Evolutionary conservation across 2,888 invertebrate species (phyloP), one percentile per base, ranked within the genome.

Genomic region (Leptarthrus brevirostris): DNA sequence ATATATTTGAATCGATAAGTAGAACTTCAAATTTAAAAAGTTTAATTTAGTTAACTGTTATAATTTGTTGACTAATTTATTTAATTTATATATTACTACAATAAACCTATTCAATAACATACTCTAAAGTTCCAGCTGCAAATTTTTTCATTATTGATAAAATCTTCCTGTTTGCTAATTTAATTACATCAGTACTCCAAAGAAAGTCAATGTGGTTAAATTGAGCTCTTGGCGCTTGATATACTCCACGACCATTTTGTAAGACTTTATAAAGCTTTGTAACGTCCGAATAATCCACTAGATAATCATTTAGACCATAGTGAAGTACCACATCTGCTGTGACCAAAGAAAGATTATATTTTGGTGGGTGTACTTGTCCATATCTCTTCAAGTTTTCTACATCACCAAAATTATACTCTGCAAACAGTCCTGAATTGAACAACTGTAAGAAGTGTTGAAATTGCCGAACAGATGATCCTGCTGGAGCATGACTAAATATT

Each of bases 221-320:
- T 72, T 83, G 81, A 40, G 87, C 83, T 78, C 86, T 85, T 0
- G 88, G 87, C 58, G 91, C 87, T 75, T 87, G 85, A 80, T 88
- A 86, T 75, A 87, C 87, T 69, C 88, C 88, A 4, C 88, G 81
- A 1, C 86, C 86, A 78, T 88, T 89, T 5, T 85, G 84, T 40
- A 92, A 80, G 73, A 85, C 82, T 12, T 82, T 81, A 44, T 87
- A 86, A 61, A 91, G 80, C 14, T 84, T 82, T 47, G 87, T 81
- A 0, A 91, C 89, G 74, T 91, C 90, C 77, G 82, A 81, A 3
- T 87, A 86, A 66, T 87, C 84, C 0, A 91, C 88, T 20, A 93
- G 81, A 88, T 90, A 89, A 81, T 94, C 93, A 14, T 89, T 88
- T 3, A 84, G 83, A 4, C 87, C 87, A 78, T 87, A 89, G 79